Evolutionary conservation across 2,888 invertebrate genomes (phyloP).

Genomic region (Cephus runcator): DNA sequence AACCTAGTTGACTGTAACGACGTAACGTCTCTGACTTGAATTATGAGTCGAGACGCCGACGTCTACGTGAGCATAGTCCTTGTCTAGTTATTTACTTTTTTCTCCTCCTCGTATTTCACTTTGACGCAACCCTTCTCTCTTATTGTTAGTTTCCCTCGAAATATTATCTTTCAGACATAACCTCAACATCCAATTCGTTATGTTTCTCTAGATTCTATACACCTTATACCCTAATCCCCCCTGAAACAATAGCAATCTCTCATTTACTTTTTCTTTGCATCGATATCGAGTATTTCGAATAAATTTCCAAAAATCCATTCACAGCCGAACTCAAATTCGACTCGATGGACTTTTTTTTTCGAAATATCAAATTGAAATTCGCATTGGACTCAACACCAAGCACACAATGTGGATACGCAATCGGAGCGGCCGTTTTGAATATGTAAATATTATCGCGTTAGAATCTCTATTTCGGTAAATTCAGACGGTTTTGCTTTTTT

Average conservation of each 20-base stretch:
- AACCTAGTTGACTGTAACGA: background rate
- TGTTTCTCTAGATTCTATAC: background rate
- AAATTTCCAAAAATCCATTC: background rate
- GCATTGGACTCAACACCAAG: no score
- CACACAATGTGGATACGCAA: background rate
- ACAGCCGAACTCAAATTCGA: background rate
- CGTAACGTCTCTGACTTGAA: background rate
- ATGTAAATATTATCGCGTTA: background rate
- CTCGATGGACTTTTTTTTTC: background rate
- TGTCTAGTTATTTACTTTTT: background rate
- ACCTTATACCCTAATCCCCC: background rate
- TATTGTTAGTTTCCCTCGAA: background rate
- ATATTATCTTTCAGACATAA: background rate
- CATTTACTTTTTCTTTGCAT: background rate
- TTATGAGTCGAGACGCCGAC: background rate
- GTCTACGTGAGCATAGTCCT: background rate
- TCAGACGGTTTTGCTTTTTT: background rate
- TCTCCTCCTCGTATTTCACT: background rate
- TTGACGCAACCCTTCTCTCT: background rate
- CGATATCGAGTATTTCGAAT: background rate
- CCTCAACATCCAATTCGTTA: background rate
- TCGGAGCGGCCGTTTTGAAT: background rate
- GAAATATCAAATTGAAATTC: background rate
- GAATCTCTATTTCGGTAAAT: background rate
- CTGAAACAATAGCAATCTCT: background rate